A percentile compares a stretch with the other conserved stretches of the same genome.
Conservation (phyloP, 2,113 vertebrate species). For the Galbula dea region DNA sequence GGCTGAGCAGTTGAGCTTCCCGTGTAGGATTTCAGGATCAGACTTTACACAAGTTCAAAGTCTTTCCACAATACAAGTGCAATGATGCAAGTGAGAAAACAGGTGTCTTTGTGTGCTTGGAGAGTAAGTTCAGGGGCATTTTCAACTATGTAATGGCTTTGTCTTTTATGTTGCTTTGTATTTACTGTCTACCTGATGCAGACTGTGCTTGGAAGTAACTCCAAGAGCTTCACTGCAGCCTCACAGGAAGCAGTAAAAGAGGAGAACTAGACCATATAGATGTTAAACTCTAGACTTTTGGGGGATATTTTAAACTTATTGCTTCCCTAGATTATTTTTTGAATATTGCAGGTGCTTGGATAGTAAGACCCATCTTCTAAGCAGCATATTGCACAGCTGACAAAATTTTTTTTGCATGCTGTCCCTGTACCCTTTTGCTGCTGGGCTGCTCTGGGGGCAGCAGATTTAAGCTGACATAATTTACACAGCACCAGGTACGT, state of each 20-base stretch:
- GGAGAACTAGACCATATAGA: neutral
- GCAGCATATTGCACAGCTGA: neutral
- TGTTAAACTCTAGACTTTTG: neutral
- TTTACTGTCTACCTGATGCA: conserved; percentile 20
- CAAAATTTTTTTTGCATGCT: neutral
- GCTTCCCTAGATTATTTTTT: conserved; percentile 3
- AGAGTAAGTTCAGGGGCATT: neutral
- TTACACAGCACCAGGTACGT: neutral
- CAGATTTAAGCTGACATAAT: neutral
- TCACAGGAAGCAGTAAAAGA: conserved; percentile 12
- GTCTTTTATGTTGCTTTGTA: neutral
- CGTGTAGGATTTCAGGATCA: neutral
- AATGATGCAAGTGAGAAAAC: conserved; percentile 43
- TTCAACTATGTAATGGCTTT: neutral
- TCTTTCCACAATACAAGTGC: neutral
- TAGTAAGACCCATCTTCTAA: neutral
- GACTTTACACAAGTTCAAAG: neutral
- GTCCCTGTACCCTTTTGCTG: neutral
- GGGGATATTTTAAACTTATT: conserved; percentile 1
- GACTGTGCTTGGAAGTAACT: neutral
- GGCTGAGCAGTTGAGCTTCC: neutral
- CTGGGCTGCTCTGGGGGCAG: neutral
- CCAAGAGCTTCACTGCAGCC: neutral
- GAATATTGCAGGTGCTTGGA: neutral
- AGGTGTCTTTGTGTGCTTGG: neutral